Conservation (phyloP, 2,888 invertebrate genomes). For the Fragum whitleyi region DNA sequence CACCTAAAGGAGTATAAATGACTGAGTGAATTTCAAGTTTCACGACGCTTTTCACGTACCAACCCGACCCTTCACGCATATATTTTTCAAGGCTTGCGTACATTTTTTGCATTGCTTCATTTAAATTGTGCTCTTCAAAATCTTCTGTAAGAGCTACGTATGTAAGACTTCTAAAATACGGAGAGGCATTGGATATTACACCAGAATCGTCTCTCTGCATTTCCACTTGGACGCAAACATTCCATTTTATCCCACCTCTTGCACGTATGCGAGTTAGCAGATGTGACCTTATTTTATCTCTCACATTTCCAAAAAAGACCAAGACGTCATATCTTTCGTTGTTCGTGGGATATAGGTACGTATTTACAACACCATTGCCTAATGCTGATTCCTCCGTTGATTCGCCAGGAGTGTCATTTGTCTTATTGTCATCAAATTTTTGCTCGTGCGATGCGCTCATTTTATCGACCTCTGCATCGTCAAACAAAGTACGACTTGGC, state of each 20-base stretch:
- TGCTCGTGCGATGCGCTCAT: too few relatives aligned
- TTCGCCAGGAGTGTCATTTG: too few relatives aligned
- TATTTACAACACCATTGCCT: neutral
- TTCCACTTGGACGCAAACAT: slow-evolving; percentile 19
- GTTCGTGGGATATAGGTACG: neutral
- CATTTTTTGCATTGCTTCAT: too few relatives aligned
- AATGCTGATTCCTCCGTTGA: neutral
- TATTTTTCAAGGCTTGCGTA: slow-evolving; percentile 51
- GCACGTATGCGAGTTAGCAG: neutral
- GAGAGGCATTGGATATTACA: slow-evolving; percentile 7
- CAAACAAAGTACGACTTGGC: too few relatives aligned
- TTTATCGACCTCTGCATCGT: too few relatives aligned
- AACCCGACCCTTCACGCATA: slow-evolving; percentile 42
- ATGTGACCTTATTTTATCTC: neutral
- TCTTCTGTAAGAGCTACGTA: neutral
- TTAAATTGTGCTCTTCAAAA: neutral
- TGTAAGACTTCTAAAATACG: slow-evolving; percentile 17
- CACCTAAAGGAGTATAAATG: slow-evolving; percentile 39
- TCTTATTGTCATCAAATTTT: too few relatives aligned
- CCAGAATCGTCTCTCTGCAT: slow-evolving; percentile 17
- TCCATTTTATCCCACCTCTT: slow-evolving; percentile 16
- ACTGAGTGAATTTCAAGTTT: slow-evolving; percentile 41
- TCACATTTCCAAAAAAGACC: slow-evolving; percentile 27
- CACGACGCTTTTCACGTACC: slow-evolving; percentile 49
- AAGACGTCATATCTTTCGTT: slow-evolving; percentile 3